A percentile compares a stretch with the other conserved stretches of the same genome.
These are phyloP conservation scores for Crenichthys baileyi DNA, from an alignment of 2,797 vertebrate genomes.

Conservation along the genomic window DNA sequence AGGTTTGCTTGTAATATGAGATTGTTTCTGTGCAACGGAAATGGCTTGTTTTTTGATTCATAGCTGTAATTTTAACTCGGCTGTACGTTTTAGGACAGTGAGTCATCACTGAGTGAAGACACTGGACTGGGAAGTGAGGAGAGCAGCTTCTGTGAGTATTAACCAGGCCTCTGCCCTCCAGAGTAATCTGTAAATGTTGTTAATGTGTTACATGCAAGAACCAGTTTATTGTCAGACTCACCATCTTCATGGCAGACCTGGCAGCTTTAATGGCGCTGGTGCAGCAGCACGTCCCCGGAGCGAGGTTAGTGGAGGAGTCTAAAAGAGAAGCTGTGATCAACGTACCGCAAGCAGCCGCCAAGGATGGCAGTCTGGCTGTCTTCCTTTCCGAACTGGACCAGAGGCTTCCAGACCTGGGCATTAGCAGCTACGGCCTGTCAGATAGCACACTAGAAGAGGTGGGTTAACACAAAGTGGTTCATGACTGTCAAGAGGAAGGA, in stretches of 20 bases:
- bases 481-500: background rate
- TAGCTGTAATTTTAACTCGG: background rate
- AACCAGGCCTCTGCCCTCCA: background rate
- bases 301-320: constrained; percentile 83
- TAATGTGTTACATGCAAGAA: background rate
- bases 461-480: constrained; percentile 2
- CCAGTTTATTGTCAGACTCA: background rate
- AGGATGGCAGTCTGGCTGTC: constrained; percentile 80
- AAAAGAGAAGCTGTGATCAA: constrained; percentile 84
- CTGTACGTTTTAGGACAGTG: constrained; percentile 74
- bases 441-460: constrained; percentile 93
- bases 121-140: constrained; percentile 84
- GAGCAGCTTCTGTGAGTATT: constrained; percentile 72
- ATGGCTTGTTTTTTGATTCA: background rate
- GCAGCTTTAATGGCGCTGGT: constrained; percentile 78
- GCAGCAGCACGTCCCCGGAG: constrained; percentile 77
- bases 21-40: background rate
- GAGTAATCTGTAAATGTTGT: background rate
- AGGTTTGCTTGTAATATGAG: constrained; percentile 16
- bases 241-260: constrained; percentile 66
- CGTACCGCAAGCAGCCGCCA: constrained; percentile 83
- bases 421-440: constrained; percentile 88
- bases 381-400: constrained; percentile 86
- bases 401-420: constrained; percentile 80
- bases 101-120: constrained; percentile 83